A percentile compares a stretch with the other conserved stretches of the same genome.
Evolutionary conservation across 2,888 invertebrate species (phyloP).

Genomic region (Hedychridium roseum): DNA sequence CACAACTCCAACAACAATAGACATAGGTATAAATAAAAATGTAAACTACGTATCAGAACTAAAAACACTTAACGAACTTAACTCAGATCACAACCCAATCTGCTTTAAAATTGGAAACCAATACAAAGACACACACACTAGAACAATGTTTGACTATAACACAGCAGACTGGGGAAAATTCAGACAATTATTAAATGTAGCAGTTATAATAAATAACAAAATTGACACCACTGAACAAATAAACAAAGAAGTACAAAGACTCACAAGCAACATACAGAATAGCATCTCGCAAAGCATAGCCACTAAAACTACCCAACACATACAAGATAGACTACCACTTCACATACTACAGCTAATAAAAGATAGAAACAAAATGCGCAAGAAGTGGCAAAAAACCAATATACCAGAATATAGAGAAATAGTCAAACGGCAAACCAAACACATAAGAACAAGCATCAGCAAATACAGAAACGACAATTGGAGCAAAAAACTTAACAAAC

Average conservation of each 20-base stretch:
- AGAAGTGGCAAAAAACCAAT: constrained; percentile 18
- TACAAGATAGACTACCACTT: constrained; percentile 8
- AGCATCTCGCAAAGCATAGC: no score
- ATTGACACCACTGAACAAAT: constrained; percentile 13
- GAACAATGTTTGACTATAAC: constrained; percentile 14
- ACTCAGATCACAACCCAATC: constrained; percentile 38
- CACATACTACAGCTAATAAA: constrained; percentile 12
- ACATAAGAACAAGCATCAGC: constrained; percentile 12
- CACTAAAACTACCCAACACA: constrained; percentile 7
- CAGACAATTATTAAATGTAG: constrained; percentile 12
- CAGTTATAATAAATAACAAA: constrained; percentile 13
- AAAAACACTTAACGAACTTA: constrained; percentile 25
- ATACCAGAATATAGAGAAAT: constrained; percentile 1
- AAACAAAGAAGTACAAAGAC: constrained; percentile 19
- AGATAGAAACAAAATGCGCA: constrained; percentile 17
- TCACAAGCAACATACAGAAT: constrained; percentile 19
- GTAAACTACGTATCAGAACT: constrained; percentile 18
- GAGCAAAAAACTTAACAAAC: constrained; percentile 8
- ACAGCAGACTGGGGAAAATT: constrained; percentile 27
- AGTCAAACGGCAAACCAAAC: constrained; percentile 2
- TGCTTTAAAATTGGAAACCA: constrained; percentile 17
- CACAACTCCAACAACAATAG: constrained; percentile 35
- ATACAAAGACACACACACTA: background rate
- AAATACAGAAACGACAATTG: constrained; percentile 12
- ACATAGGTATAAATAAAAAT: constrained; percentile 39